phyloP scores from a whole-genome alignment of 2,797 vertebrate genomes.

The Sardinella longiceps region DNA sequence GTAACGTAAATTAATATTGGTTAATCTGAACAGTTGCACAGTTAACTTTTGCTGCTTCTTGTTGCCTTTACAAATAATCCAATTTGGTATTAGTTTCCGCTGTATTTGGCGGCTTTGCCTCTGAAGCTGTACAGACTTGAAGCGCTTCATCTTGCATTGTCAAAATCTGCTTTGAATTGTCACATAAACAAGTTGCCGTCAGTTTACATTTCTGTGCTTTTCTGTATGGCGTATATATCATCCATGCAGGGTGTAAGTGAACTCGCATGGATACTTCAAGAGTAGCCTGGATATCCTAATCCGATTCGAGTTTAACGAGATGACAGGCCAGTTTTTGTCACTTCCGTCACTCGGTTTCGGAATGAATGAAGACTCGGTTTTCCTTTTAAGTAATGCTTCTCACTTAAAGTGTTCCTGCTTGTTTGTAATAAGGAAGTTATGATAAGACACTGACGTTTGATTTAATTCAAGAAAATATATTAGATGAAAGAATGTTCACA shows the following conservation, averaged over 20 bases:
- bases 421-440: background rate
- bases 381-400: background rate
- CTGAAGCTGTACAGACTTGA: background rate
- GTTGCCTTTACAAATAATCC: no score
- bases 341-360: background rate
- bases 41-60: background rate
- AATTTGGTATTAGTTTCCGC: no score
- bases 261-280: background rate
- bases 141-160: background rate
- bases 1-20: no score
- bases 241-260: background rate
- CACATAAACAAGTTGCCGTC: background rate
- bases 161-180: background rate
- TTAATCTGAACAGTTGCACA: background rate
- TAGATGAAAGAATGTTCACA: background rate
- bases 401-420: background rate
- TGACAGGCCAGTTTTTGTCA: slow-evolving; percentile 8
- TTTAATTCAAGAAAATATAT: background rate
- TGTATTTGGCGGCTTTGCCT: background rate
- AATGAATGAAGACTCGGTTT: background rate
- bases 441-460: background rate
- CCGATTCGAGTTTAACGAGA: background rate
- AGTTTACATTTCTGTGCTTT: background rate
- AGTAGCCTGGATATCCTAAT: background rate
- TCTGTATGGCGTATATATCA: background rate